Conservation (phyloP, 2,888 invertebrate species). For the Mylabris sibirica region DNA sequence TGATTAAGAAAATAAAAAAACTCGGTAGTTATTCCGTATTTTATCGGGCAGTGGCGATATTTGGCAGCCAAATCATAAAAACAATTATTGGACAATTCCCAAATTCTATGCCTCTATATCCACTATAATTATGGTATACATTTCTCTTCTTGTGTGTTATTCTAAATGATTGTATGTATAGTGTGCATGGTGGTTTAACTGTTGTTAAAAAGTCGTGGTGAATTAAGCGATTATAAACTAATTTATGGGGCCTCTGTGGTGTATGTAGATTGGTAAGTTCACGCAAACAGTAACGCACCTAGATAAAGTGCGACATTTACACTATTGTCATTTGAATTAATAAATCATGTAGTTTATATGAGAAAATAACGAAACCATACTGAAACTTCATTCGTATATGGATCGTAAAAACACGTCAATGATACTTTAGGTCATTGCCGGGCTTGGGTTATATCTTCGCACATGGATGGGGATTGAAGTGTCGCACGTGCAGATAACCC, state of each 20-base stretch:
- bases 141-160: constrained; percentile 5
- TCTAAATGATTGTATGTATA: too few species aligned
- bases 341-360: constrained; percentile 49
- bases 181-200: constrained; percentile 35
- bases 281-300: constrained; percentile 44
- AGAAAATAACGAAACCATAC: constrained; percentile 48
- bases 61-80: too few species aligned
- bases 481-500: constrained; percentile 39
- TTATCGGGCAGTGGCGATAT: too few species aligned
- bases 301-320: constrained; percentile 48
- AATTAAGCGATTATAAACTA: constrained; percentile 48
- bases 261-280: constrained; percentile 45
- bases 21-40: too few species aligned
- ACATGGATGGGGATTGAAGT: constrained; percentile 41
- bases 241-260: constrained; percentile 44
- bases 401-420: constrained; percentile 41
- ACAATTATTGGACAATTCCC: too few species aligned
- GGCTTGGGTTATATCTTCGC: constrained; percentile 38
- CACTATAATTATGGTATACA: too few species aligned
- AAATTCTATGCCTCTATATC: too few species aligned
- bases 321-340: constrained; percentile 45
- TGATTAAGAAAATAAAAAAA: too few species aligned
- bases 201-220: constrained; percentile 42
- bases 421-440: constrained; percentile 41
- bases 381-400: constrained; percentile 44